Evolutionary conservation across 2,888 invertebrate species (phyloP).

Genomic region (Tuberolachnus salignus): DNA sequence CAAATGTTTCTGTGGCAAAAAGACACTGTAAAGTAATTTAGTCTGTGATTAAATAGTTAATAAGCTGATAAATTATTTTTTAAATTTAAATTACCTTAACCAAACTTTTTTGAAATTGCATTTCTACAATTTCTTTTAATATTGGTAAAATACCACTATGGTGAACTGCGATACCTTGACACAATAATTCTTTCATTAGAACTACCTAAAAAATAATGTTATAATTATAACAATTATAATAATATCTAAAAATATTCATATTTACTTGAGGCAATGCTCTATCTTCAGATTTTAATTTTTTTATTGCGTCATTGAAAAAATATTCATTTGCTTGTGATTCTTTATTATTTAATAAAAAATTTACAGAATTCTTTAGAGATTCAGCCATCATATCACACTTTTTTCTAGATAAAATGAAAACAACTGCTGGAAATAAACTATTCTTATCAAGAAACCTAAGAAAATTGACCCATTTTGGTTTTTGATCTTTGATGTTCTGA

Average conservation of each 20-base stretch:
- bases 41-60: background rate
- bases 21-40: conserved; percentile 69
- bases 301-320: conserved; percentile 86
- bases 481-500: conserved; percentile 63
- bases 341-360: conserved; percentile 67
- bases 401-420: conserved; percentile 89
- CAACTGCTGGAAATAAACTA: conserved; percentile 90
- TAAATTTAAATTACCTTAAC: conserved; percentile 72
- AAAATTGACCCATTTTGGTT: conserved; percentile 80
- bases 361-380: conserved; percentile 66
- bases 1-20: conserved; percentile 99
- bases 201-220: conserved; percentile 65
- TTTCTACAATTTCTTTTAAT: conserved; percentile 98
- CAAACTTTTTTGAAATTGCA: conserved; percentile 90
- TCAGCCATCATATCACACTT: conserved; percentile 75
- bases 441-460: conserved; percentile 76
- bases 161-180: conserved; percentile 93
- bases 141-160: conserved; percentile 98
- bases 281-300: conserved; percentile 83
- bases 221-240: background rate
- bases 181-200: conserved; percentile 73
- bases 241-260: conserved; percentile 10
- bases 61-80: background rate
- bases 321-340: conserved; percentile 84
- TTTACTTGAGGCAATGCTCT: conserved; percentile 83